Percentiles rank a stretch among this genome's conserved stretches.
phyloP scores from a whole-genome alignment of 2,113 vertebrate genomes.

The Pangasianodon hypophthalmus region DNA sequence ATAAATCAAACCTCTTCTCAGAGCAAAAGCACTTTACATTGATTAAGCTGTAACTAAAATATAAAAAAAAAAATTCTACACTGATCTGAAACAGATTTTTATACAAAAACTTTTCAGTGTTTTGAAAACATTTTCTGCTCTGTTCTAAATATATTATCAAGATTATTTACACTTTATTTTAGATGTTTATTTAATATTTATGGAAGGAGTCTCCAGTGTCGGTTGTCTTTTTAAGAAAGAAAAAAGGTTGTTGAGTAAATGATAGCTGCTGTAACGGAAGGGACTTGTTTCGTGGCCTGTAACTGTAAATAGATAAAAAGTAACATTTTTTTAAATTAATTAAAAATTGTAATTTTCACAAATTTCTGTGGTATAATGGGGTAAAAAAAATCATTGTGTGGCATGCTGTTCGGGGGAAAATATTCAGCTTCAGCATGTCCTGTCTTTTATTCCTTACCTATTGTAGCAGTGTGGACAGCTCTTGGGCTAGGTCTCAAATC shows the following conservation, averaged over 20 bases:
- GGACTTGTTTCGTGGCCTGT: background rate
- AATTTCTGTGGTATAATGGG: background rate
- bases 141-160: background rate
- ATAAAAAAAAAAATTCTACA: background rate
- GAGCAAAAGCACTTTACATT: background rate
- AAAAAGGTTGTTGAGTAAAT: background rate
- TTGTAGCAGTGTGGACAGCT: background rate
- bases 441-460: background rate
- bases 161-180: background rate
- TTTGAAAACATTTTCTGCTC: background rate
- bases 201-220: background rate
- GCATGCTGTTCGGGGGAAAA: background rate
- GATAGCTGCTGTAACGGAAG: background rate
- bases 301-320: background rate
- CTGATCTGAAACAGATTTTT: background rate
- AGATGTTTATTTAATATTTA: background rate
- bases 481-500: background rate
- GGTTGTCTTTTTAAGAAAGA: background rate
- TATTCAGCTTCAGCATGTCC: background rate
- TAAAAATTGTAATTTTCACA: background rate
- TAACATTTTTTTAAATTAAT: background rate
- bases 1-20: background rate
- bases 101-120: background rate
- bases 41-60: background rate
- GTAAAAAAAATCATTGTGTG: background rate